phyloP scores from a whole-genome alignment of 2,797 vertebrate species.

The Rhabdophis nuchalis region DNA sequence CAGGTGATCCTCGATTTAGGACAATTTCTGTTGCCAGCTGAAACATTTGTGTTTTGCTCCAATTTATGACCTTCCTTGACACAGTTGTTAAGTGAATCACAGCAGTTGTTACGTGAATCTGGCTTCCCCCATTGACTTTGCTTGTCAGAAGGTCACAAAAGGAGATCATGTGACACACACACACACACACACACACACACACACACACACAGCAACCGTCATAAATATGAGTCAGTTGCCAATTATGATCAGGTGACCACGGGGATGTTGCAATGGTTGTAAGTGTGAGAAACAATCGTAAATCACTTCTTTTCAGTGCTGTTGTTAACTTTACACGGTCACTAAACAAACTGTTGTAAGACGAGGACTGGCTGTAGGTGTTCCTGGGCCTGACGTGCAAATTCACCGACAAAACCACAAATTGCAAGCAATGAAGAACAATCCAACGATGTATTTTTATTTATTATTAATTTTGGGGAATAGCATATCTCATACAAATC shows the following conservation, averaged over 20 bases:
- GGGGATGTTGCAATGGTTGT: not conserved
- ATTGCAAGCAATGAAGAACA: not conserved
- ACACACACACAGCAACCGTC: not conserved
- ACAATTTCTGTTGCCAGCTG: not conserved
- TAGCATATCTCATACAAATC: constrained; percentile 25
- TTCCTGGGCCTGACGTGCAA: not conserved
- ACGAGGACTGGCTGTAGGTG: too few species aligned
- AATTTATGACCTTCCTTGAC: not conserved
- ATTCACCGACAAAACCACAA: not conserved
- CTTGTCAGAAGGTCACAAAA: not conserved
- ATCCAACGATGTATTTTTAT: constrained; percentile 32
- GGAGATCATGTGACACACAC: not conserved
- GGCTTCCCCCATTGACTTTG: not conserved
- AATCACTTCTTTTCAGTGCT: not conserved
- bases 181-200: too few species aligned
- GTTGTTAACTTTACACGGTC: not conserved
- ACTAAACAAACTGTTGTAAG: not conserved
- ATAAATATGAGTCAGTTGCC: not conserved
- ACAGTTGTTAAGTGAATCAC: too few species aligned
- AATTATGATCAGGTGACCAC: not conserved
- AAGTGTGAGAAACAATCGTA: not conserved
- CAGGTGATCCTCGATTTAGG: not conserved
- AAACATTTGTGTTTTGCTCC: not conserved
- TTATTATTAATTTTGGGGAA: constrained; percentile 31
- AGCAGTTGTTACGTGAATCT: too few species aligned